A percentile compares a stretch with the other conserved stretches of the same genome.
phyloP scores from a whole-genome alignment of 1,140 invertebrate genomes.

The Hycleus phaleratus region DNA sequence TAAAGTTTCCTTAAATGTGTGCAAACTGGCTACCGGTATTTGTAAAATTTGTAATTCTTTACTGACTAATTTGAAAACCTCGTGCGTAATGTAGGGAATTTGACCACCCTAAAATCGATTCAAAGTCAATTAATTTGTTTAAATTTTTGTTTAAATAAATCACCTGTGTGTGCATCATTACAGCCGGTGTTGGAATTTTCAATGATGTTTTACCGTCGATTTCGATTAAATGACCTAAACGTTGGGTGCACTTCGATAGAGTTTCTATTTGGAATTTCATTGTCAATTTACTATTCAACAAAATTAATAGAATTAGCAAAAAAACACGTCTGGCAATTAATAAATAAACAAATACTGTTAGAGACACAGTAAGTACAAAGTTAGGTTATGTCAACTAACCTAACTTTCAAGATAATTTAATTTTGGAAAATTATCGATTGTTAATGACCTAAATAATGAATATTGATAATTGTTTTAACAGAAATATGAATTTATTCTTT shows the following conservation, averaged over 20 bases:
- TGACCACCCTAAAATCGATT: slow-evolving; percentile 47
- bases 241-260: slow-evolving; percentile 42
- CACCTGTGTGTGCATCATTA: slow-evolving; percentile 50
- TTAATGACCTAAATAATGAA: no score
- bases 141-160: slow-evolving; percentile 9
- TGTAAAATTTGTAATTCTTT: slow-evolving; percentile 46
- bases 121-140: neutral
- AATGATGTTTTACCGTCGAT: slow-evolving; percentile 41
- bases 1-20: slow-evolving; percentile 48
- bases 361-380: no score
- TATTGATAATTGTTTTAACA: no score
- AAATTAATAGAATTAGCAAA: neutral
- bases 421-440: no score
- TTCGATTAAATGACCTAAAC: slow-evolving; percentile 47
- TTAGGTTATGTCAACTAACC: no score
- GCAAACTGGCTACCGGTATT: slow-evolving; percentile 49
- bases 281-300: slow-evolving; percentile 2
- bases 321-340: no score
- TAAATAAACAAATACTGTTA: no score
- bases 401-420: no score
- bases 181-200: slow-evolving; percentile 46
- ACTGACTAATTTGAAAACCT: slow-evolving; percentile 53
- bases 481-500: no score
- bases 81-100: slow-evolving; percentile 56
- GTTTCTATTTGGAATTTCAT: slow-evolving; percentile 52